phyloP scores from a whole-genome alignment of 2,888 invertebrate species.

The Odontomyia ornata region DNA sequence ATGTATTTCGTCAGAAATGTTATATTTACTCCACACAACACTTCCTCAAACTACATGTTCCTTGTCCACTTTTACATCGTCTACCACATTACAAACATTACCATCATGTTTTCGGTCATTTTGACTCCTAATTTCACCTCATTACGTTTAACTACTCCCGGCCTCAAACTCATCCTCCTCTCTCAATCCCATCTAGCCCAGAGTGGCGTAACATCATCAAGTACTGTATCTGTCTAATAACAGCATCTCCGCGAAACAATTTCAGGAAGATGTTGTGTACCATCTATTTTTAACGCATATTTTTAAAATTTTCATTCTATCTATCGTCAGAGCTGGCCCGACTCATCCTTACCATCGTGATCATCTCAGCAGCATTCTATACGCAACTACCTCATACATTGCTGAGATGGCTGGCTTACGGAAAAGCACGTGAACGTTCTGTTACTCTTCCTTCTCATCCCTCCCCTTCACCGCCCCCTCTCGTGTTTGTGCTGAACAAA shows the following conservation, averaged over 20 bases:
- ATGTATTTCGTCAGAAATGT: background rate
- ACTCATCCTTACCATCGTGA: background rate
- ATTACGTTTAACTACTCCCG: background rate
- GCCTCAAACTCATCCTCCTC: background rate
- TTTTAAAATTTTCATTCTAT: background rate
- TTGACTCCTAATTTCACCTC: background rate
- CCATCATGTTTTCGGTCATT: background rate
- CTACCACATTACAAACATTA: background rate
- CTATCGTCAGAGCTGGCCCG: background rate
- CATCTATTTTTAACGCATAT: slow-evolving; percentile 15
- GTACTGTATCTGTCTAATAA: slow-evolving; percentile 16
- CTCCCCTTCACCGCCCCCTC: too few relatives aligned
- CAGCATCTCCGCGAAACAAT: background rate
- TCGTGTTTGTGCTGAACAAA: background rate
- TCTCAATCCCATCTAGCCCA: too few relatives aligned
- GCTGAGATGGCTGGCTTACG: background rate
- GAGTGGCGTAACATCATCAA: background rate
- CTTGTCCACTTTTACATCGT: background rate
- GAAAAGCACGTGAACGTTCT: background rate
- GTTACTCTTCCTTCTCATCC: background rate
- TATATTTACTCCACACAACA: background rate
- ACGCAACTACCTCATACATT: background rate
- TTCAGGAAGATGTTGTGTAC: slow-evolving; percentile 5
- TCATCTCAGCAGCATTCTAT: background rate
- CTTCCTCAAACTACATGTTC: background rate